Base-by-base conservation (phyloP, 2,113 vertebrate genomes). In the Chascanopsetta lugubris region DNA sequence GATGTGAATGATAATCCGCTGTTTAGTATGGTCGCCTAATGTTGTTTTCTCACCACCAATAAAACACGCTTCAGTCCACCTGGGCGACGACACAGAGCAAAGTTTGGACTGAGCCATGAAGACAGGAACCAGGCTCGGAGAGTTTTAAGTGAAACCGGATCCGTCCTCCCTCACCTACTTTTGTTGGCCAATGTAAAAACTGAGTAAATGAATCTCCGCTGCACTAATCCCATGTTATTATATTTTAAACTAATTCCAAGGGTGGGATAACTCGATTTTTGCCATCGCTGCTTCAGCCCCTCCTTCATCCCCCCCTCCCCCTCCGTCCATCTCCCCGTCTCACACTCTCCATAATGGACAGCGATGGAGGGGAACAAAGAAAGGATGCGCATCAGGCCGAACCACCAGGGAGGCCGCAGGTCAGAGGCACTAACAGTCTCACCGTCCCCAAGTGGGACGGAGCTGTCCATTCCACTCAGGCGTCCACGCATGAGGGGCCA, bases 361-460 rank as follows among this genome's bases (percentile, higher is more conserved):
- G 45, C 61, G 57, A 40, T 22, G 32, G 6, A 60, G 32, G 20
- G 61, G 30, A 61, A 75, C 65, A 82, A 77, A 83, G 48, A 71
- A 27, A 76, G 51, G 62, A 45, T 65, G 50, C 66, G 68, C 74
- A 64, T 76, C 64, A 67, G 53, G 62, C 10, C 45, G 42, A 51
- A 72, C 46, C 88, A 72, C 64, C 43, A 40, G 81, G 77, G 80
- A 84, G 62, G 25, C 56, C 45, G 25, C 34, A 77, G 80, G 80
- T 87, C 81, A 83, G 61, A 89, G 75, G 75, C 82, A 85, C 83
- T 91, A 85, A 89, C 85, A 85, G 77, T 80, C 74, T 72, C 61
- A 56, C 36, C 61, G 55, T 78, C 72, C 76, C 76, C 88, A 83
- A 60, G 43, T 61, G 84, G 88, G 86, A 83, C 56, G 5, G 45